phyloP scores from a whole-genome alignment of 2,113 vertebrate species.

The Thermophis baileyi region DNA sequence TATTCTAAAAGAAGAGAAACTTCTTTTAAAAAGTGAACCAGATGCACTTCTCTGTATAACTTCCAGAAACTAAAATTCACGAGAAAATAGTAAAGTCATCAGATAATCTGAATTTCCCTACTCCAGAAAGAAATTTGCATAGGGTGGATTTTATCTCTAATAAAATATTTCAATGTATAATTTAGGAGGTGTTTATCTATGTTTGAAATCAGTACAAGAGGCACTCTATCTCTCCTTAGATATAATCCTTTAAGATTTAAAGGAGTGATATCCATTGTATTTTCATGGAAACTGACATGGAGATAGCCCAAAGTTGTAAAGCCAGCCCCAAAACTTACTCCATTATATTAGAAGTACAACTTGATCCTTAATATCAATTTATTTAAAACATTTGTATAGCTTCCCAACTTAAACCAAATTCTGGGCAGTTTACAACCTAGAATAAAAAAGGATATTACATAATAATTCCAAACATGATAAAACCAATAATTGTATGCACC shows the following conservation, averaged over 20 bases:
- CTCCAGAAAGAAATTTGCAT: not conserved
- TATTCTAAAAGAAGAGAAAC: not conserved
- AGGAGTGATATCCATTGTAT: not conserved
- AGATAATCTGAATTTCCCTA: not conserved
- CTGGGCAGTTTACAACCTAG: not conserved
- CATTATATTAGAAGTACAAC: not conserved
- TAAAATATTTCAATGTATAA: not conserved
- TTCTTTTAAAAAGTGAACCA: not conserved
- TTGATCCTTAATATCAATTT: not conserved
- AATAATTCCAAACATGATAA: not conserved
- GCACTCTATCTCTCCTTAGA: not conserved
- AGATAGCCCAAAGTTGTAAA: not conserved
- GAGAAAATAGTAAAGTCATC: not conserved
- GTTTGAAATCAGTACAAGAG: not conserved
- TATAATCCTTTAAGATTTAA: not conserved
- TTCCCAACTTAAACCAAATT: not conserved
- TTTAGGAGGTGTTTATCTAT: not conserved
- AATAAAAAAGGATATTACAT: not conserved
- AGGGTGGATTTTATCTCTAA: not conserved
- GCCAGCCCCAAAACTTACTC: not conserved
- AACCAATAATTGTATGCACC: not conserved
- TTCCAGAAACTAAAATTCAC: not conserved
- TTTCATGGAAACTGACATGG: not conserved
- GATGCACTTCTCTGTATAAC: not conserved
- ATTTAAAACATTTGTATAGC: not conserved